phyloP scores from a whole-genome alignment of 2,797 vertebrate species.

The Pitangus sulphuratus region DNA sequence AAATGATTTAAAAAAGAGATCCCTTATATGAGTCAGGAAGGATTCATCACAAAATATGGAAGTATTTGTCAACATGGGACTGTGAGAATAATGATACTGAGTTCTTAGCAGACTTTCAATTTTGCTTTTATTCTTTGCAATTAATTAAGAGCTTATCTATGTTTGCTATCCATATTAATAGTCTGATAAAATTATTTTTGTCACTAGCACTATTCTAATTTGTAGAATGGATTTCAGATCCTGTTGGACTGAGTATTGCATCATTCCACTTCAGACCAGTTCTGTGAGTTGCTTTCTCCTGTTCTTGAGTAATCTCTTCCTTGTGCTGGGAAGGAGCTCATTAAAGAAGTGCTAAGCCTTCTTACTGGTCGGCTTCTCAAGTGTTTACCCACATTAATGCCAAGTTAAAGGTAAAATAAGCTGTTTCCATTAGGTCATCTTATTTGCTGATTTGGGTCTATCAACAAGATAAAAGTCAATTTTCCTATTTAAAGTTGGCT shows the following conservation, averaged over 20 bases:
- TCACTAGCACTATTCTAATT: neutral
- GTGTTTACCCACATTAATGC: neutral
- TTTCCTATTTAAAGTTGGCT: neutral
- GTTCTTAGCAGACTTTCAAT: neutral
- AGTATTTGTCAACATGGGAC: neutral
- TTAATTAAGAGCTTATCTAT: neutral
- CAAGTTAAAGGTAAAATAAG: neutral
- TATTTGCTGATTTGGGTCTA: neutral
- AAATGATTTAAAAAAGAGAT: neutral
- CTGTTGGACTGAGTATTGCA: slow-evolving; percentile 8
- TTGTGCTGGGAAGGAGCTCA: neutral
- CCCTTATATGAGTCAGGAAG: neutral
- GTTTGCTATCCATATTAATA: neutral
- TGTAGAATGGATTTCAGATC: neutral
- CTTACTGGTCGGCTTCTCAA: neutral
- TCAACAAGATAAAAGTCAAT: neutral
- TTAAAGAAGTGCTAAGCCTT: neutral
- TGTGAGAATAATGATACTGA: neutral
- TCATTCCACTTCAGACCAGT: slow-evolving; percentile 26
- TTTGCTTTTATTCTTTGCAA: neutral
- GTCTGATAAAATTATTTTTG: neutral
- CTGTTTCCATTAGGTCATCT: neutral
- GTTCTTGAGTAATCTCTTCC: neutral
- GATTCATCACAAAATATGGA: neutral
- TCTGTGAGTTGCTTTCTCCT: slow-evolving; percentile 30